Conservation (phyloP, 1,140 invertebrate species). For the Atta colombica region DNA sequence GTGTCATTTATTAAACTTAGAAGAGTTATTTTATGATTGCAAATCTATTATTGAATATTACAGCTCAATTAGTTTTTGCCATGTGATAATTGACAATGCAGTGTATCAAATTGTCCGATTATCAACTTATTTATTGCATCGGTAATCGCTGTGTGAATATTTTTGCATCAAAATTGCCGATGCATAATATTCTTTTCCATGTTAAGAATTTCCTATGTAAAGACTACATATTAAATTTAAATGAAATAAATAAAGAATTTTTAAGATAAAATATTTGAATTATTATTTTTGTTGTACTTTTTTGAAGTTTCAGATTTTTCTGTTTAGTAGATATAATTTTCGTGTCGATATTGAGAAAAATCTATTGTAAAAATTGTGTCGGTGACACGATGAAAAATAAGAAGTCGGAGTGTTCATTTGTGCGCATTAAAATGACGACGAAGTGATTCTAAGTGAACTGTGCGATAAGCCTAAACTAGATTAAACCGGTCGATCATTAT, state of each 20-base stretch:
- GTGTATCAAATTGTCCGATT: background rate
- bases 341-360: background rate
- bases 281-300: background rate
- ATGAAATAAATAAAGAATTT: background rate
- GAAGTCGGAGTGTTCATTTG: background rate
- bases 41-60: constrained; percentile 4
- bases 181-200: background rate
- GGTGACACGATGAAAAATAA: background rate
- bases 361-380: background rate
- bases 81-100: background rate
- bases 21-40: background rate
- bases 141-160: background rate
- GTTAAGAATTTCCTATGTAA: background rate
- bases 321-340: background rate
- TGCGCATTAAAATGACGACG: background rate
- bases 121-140: background rate
- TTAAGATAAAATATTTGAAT: background rate
- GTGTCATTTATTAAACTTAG: background rate
- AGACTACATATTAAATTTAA: background rate
- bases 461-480: constrained; percentile 16
- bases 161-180: background rate
- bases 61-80: constrained; percentile 5
- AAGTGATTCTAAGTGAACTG: constrained; percentile 1
- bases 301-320: background rate
- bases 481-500: constrained; percentile 24